Percentiles rank a stretch among this genome's conserved stretches.
Conservation (phyloP, 2,888 invertebrate species). For the Selenia dentaria region DNA sequence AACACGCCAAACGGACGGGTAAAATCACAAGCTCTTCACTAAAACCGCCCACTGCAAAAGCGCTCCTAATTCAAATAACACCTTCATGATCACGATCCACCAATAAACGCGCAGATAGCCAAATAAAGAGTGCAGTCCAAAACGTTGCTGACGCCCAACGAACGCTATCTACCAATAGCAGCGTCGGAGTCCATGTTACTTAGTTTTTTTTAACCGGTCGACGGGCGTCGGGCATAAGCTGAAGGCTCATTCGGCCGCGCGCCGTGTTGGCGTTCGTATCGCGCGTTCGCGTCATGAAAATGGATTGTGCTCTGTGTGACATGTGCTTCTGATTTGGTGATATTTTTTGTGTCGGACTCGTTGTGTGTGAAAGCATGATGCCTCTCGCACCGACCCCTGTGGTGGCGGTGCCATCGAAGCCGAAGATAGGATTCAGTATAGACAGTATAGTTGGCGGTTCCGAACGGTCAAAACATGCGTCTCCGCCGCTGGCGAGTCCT, state of each 20-base stretch:
- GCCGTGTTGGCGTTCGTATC: conserved; percentile 80
- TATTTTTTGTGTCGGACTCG: conserved; percentile 70
- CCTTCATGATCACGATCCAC: conserved; percentile 53
- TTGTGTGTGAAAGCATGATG: conserved; percentile 90
- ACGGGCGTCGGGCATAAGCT: conserved; percentile 52
- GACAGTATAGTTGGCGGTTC: conserved; percentile 95
- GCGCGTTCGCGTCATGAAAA: conserved; percentile 69
- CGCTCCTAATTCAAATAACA: conserved; percentile 73
- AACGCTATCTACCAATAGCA: conserved; percentile 58
- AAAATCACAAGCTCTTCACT: conserved; percentile 65
- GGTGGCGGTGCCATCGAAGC: conserved; percentile 95
- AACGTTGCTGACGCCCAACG: conserved; percentile 58
- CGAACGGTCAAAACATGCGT: conserved; percentile 73
- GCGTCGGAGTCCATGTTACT: conserved; percentile 68
- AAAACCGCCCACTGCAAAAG: conserved; percentile 74
- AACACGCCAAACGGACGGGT: conserved; percentile 70
- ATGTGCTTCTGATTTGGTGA: conserved; percentile 75
- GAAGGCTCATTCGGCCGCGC: conserved; percentile 79
- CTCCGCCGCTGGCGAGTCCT: conserved; percentile 83
- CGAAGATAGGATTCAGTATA: conserved; percentile 97
- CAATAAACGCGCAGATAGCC: conserved; percentile 57
- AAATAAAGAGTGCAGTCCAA: conserved; percentile 63
- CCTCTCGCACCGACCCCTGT: conserved; percentile 97
- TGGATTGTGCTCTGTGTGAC: conserved; percentile 83
- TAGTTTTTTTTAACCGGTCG: conserved; percentile 61